Conservation (phyloP, 2,113 vertebrate genomes). For the Ameiurus melas region DNA sequence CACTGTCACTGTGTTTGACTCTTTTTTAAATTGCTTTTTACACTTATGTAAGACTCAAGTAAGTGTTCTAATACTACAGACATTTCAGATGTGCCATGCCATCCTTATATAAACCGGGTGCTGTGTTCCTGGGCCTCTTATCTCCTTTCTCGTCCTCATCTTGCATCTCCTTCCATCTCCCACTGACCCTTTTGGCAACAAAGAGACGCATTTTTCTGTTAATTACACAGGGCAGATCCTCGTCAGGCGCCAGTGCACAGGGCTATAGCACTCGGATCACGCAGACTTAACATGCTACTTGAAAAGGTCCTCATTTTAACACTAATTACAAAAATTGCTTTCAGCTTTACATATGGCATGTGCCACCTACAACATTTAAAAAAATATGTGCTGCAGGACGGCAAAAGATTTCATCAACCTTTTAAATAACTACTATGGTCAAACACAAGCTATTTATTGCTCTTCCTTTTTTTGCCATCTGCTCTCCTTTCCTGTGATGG, state of each 20-base stretch:
- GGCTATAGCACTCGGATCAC: slow-evolving; percentile 22
- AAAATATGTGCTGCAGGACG: background rate
- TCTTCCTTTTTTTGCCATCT: background rate
- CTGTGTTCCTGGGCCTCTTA: slow-evolving; percentile 10
- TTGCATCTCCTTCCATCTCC: slow-evolving; percentile 33
- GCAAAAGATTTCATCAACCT: background rate
- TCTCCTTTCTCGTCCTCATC: slow-evolving; percentile 28
- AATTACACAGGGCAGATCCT: slow-evolving; percentile 51
- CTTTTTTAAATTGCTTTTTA: background rate
- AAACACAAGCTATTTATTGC: background rate
- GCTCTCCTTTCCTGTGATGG: background rate
- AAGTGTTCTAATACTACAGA: background rate
- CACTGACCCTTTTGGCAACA: slow-evolving; percentile 43
- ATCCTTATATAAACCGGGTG: background rate
- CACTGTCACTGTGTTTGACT: background rate
- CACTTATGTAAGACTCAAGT: background rate
- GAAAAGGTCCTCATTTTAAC: slow-evolving; percentile 32
- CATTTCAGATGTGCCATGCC: background rate
- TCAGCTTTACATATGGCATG: background rate
- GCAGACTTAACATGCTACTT: slow-evolving; percentile 11
- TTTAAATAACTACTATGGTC: background rate
- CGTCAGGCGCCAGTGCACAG: slow-evolving; percentile 40
- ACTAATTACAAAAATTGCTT: background rate
- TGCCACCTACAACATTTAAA: background rate
- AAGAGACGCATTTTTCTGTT: slow-evolving; percentile 51